Evolutionary conservation across 2,113 vertebrate genomes (phyloP).

Genomic region (Loxodonta africana): DNA sequence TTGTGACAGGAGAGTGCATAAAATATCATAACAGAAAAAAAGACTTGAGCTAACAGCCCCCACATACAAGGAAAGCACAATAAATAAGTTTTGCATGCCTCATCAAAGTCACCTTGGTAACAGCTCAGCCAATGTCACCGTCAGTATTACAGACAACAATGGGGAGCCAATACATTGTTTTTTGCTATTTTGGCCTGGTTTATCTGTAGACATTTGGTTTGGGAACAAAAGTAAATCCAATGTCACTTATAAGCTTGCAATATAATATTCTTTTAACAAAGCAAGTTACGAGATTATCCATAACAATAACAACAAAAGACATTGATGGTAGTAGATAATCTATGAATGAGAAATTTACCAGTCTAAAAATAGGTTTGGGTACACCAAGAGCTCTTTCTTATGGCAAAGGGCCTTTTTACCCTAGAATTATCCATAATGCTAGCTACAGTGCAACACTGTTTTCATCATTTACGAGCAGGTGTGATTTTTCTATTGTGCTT

Average conservation of each 20-base stretch:
- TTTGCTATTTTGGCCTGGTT: not conserved
- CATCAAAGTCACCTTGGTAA: conserved; percentile 57
- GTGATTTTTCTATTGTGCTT: not conserved
- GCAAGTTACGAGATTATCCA: not conserved
- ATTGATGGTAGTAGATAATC: not conserved
- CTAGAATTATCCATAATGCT: not conserved
- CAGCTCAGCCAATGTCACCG: not conserved
- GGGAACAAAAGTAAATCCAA: conserved; percentile 44
- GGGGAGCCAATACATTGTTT: conserved; percentile 36
- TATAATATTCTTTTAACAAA: conserved; percentile 36
- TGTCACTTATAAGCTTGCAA: conserved; percentile 43
- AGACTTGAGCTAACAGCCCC: not conserved
- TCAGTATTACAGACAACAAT: conserved; percentile 35
- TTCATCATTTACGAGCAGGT: not conserved
- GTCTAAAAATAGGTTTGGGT: not conserved
- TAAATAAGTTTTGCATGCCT: not conserved
- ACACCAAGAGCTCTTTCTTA: not conserved
- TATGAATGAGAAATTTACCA: not conserved
- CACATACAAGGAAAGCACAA: not conserved
- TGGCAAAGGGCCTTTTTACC: not conserved
- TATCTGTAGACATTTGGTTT: conserved; percentile 25
- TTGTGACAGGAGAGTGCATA: not conserved
- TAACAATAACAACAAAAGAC: not conserved
- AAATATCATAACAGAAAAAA: not conserved
- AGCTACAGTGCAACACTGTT: not conserved